These are phyloP conservation scores for Ursus arctos DNA, from an alignment of 2,113 vertebrate genomes.

Conservation along the genomic window DNA sequence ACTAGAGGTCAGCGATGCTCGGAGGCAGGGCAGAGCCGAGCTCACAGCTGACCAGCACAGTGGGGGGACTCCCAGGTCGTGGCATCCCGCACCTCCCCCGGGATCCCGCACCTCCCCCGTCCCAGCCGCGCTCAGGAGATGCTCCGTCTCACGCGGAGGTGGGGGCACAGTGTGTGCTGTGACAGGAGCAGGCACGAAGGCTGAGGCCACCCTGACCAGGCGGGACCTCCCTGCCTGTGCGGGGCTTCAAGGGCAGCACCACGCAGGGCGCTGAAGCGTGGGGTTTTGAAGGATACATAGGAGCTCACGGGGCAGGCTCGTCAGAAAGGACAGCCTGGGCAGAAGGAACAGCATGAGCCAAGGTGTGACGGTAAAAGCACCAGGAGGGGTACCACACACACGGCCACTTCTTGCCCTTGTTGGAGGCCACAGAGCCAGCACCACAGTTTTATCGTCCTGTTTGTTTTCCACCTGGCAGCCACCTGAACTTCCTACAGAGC, in stretches of 20 bases:
- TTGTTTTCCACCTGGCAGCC: neutral
- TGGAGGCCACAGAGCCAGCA: neutral
- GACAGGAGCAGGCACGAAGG: neutral
- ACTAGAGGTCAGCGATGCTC: neutral
- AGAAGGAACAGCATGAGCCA: neutral
- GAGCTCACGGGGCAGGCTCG: neutral
- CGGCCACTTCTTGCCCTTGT: neutral
- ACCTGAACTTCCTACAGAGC: neutral
- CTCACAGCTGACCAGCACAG: too few relatives aligned
- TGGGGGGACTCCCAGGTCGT: too few relatives aligned
- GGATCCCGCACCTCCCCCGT: neutral
- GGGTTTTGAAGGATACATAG: neutral
- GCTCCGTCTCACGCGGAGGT: accelerated
- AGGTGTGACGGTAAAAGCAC: accelerated
- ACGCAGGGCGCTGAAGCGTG: accelerated
- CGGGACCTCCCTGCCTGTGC: accelerated
- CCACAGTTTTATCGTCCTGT: neutral
- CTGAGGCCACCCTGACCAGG: accelerated
- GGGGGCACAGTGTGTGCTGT: accelerated
- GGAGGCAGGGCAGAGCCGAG: too few relatives aligned
- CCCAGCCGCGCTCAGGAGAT: neutral
- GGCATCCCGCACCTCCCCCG: neutral
- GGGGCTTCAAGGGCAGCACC: accelerated
- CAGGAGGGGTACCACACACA: neutral
- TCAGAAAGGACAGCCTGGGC: neutral